Evolutionary conservation across 2,113 vertebrate species (phyloP), one percentile per base, ranked within the genome.

Genomic region (Smithornis capensis): DNA sequence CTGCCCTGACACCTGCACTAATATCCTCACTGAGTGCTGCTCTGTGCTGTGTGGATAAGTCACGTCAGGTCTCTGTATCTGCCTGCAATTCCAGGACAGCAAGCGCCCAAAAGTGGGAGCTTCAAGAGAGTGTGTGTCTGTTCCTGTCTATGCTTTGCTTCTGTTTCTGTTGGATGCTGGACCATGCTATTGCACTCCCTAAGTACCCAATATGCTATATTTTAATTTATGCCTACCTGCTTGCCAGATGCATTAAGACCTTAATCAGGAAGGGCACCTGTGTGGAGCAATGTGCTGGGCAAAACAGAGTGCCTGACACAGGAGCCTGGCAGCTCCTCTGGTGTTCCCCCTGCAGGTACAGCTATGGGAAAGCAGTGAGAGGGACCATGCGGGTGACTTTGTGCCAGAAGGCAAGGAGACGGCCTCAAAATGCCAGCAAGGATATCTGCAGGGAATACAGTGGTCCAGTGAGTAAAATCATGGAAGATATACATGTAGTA

Each of bases 301-400:
- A 45, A 60, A 84, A 53, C 25, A 2, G 12, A 3, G 15, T 18
- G 49, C 25, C 33, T 28, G 37, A n/a, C n/a, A n/a, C n/a, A n/a
- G n/a, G n/a, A 42, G 42, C 35, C 33, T 9, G 3, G 22, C 25
- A 49, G 25, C 37, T 64, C 44, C 37, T 11, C 35, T 24, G 35
- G 24, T 78, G 33, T 29, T 67, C 27, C 63, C 52, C 71, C 49
- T 27, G 44, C 90, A 98, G 98, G 94, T 98, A 97, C 84, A 96
- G 83, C 37, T 97, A 96, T 5, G 97, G 97, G 40, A 98, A 90
- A 82, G 96, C 96, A 3, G 56, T 97, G 59, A 60, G 18, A 22
- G 98, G 97, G 8, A 63, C 70, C 0, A 0, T 79, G 35, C 4
- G 16, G 2, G 87, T 95, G 5, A 79, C 68, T 1, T 45, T 97